phyloP scores from a whole-genome alignment of 2,113 vertebrate species.

The Orthochromis malagaraziensis region DNA sequence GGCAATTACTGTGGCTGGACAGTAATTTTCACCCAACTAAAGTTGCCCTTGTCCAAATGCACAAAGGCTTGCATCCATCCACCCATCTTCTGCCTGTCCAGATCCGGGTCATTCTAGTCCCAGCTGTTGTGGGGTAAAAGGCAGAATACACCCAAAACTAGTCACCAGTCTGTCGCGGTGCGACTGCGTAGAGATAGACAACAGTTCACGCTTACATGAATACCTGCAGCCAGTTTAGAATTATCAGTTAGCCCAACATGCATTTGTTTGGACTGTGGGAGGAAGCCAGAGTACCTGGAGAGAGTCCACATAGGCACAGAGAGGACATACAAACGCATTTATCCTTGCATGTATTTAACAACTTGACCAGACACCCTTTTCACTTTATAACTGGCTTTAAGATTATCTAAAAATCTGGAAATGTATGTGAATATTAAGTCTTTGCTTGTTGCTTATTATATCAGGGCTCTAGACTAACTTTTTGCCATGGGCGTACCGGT shows the following conservation, averaged over 20 bases:
- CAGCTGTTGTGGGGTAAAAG: neutral
- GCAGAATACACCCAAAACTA: neutral
- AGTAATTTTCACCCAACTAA: neutral
- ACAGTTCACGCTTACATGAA: neutral
- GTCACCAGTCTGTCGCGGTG: neutral
- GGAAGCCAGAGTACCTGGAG: neutral
- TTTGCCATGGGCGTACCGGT: no score
- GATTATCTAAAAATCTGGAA: neutral
- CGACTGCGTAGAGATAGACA: neutral
- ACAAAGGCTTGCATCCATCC: neutral
- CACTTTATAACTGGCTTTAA: neutral
- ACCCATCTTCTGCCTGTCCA: neutral
- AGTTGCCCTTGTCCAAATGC: neutral
- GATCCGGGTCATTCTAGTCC: neutral
- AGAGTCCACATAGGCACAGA: neutral
- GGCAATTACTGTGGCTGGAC: slow-evolving; percentile 4
- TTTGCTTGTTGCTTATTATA: neutral
- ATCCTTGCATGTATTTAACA: neutral
- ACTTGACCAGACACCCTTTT: neutral
- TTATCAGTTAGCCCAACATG: neutral
- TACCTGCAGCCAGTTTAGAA: neutral
- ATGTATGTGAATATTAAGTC: neutral
- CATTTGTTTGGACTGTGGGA: neutral
- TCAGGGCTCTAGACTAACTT: no score
- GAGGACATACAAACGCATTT: neutral